Base-by-base conservation (phyloP, 1,140 invertebrate species). In the Eumeta japonica region DNA sequence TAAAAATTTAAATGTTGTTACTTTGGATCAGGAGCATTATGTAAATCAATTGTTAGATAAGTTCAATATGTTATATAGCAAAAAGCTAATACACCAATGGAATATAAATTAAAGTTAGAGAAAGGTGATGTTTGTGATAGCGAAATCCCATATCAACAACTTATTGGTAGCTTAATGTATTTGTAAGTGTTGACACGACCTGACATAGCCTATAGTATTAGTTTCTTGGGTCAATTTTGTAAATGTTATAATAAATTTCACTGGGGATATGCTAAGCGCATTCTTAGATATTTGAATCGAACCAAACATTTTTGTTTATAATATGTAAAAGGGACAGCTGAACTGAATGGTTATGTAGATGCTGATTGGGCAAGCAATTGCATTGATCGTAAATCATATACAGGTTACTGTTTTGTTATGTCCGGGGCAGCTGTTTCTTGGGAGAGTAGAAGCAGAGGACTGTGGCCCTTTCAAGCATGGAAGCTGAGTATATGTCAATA, bases 401-500 rank as follows among this genome's bases (percentile, higher is more conserved):
- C 56, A 10, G 67, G 64, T 9, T 66, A 52, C 48, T 31, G 46
- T 5, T 55, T 65, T 35, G 32, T 43, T 11, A 31, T 62, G n/a
- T 35, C 28, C 32, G 48, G 45, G 14, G 37, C 36, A 19, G 33
- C 48, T n/a, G 41, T 68, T 16, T 47, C 48, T 4, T 70, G 62
- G 60, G 34, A 41, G 34, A 41, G 36, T 4, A 40, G 14, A 70
- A 66, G 27, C 66, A 75, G 43, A 33, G 30, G 30, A 53, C 43
- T 14, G 53, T 67, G 2, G 48, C 62, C 16, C 36, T 67, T 16
- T 66, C 55, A 10, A 61, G 41, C 10, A 58, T 49, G 11, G 61
- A 73, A 52, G 58, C 64, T 5, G 65, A 75, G 34, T 62, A 60
- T 40, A 58, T 68, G 36, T 47, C 55, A 55, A 47, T 40, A 47